Percentiles rank a stretch among this genome's conserved stretches.
Evolutionary conservation across 2,113 vertebrate genomes (phyloP).

Genomic region (Neopipo cinnamomea): DNA sequence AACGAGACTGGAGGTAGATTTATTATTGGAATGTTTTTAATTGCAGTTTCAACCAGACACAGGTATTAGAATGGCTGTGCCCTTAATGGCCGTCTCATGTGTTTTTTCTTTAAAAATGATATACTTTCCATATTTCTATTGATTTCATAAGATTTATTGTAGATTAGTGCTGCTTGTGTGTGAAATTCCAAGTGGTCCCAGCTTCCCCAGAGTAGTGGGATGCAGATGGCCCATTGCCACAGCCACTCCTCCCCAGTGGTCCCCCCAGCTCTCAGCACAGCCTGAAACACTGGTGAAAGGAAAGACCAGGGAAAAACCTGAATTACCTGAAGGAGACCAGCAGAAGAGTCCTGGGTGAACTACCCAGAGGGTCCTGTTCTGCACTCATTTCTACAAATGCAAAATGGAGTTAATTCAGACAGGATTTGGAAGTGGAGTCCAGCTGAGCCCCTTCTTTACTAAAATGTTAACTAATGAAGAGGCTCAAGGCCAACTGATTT

Average conservation of each 20-base stretch:
- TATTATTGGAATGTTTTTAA: slow-evolving; percentile 81
- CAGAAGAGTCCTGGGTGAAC: background rate
- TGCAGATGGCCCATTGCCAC: background rate
- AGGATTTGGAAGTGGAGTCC: background rate
- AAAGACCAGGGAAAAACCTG: background rate
- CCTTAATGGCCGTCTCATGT: slow-evolving; percentile 74
- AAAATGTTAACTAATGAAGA: background rate
- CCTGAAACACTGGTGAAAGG: background rate
- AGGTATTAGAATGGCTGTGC: slow-evolving; percentile 72
- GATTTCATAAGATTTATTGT: slow-evolving; percentile 74
- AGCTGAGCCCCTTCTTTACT: background rate
- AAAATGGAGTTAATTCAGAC: background rate
- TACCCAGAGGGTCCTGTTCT: background rate
- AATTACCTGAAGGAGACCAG: background rate
- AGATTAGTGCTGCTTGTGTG: slow-evolving; percentile 62
- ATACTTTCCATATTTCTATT: slow-evolving; percentile 77
- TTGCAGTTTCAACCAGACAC: slow-evolving; percentile 73
- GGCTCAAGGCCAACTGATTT: background rate
- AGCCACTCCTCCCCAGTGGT: background rate
- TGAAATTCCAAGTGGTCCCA: slow-evolving; percentile 58
- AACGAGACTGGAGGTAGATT: slow-evolving; percentile 75
- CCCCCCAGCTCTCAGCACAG: background rate
- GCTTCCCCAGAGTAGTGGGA: slow-evolving; percentile 46
- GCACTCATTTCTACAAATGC: background rate
- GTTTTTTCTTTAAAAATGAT: slow-evolving; percentile 76